Evolutionary conservation across 2,797 vertebrate genomes (phyloP).

Genomic region (Poeciliopsis paucimaculata): DNA sequence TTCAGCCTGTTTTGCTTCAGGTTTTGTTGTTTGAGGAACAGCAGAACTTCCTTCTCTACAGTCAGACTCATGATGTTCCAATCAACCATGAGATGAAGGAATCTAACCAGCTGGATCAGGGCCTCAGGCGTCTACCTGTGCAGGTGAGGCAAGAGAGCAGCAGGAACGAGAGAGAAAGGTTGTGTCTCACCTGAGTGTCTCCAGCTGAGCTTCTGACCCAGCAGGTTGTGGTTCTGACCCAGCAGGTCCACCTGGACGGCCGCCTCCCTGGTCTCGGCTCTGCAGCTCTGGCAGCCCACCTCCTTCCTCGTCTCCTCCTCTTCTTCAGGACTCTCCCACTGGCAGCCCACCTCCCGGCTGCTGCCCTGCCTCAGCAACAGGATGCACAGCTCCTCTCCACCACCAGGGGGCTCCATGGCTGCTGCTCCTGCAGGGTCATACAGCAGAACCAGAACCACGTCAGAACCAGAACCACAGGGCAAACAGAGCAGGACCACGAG

Average conservation of each 20-base stretch:
- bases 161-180: too few species aligned
- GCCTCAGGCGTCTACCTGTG: too few species aligned
- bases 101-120: too few species aligned
- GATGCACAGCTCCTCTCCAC: conserved; percentile 28
- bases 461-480: too few species aligned
- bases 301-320: conserved; percentile 43
- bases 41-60: too few species aligned
- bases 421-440: background rate
- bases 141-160: too few species aligned
- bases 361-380: conserved; percentile 31
- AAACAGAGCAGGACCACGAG: too few species aligned
- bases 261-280: conserved; percentile 40
- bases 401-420: conserved; percentile 48
- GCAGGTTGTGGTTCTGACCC: background rate
- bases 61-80: too few species aligned
- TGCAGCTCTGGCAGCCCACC: conserved; percentile 65
- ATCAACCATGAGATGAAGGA: too few species aligned
- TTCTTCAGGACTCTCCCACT: conserved; percentile 60
- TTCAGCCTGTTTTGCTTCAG: too few species aligned
- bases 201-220: conserved; percentile 43
- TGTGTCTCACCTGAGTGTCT: conserved; percentile 35
- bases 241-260: conserved; percentile 67
- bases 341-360: conserved; percentile 61
- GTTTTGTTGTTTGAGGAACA: too few species aligned
- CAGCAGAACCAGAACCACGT: background rate